Percentiles rank a stretch among this genome's conserved stretches.
phyloP scores from a whole-genome alignment of 2,888 invertebrate species.

The Microchrysa polita region DNA sequence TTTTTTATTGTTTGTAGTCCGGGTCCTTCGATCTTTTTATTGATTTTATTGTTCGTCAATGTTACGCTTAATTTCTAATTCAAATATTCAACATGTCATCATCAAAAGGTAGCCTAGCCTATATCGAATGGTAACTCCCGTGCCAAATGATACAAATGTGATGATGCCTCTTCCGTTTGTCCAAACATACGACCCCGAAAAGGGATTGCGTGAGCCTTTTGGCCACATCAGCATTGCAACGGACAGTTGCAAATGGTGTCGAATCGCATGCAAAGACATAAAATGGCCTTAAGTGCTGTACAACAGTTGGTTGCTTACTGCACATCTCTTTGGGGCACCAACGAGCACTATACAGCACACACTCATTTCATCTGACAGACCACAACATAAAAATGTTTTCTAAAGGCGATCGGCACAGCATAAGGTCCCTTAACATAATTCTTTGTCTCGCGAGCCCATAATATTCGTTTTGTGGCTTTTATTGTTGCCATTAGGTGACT shows the following conservation, averaged over 20 bases:
- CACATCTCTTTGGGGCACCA: conserved; percentile 22
- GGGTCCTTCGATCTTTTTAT: too few species aligned
- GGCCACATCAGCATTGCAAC: background rate
- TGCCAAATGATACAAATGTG: background rate
- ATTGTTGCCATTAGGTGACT: conserved; percentile 26
- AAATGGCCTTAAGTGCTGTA: conserved; percentile 40
- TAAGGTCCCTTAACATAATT: conserved; percentile 28
- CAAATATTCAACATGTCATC: too few species aligned
- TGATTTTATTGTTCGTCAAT: too few species aligned
- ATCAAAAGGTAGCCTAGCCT: too few species aligned
- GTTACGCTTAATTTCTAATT: too few species aligned
- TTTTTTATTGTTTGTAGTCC: too few species aligned
- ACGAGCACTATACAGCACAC: conserved; percentile 11
- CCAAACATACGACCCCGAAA: background rate
- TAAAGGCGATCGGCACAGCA: conserved; percentile 29
- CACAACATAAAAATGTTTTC: conserved; percentile 41
- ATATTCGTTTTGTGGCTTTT: conserved; percentile 22
- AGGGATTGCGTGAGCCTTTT: conserved; percentile 30
- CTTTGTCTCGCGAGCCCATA: conserved; percentile 21
- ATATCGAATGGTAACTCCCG: conserved; percentile 1
- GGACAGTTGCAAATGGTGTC: conserved; percentile 43
- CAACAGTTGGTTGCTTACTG: conserved; percentile 42
- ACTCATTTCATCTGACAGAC: conserved; percentile 39
- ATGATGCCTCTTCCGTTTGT: background rate
- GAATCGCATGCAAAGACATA: conserved; percentile 42